Evolutionary conservation across 2,113 vertebrate species (phyloP), one percentile per base, ranked within the genome.

Genomic region (Lethenteron camtschaticum): DNA sequence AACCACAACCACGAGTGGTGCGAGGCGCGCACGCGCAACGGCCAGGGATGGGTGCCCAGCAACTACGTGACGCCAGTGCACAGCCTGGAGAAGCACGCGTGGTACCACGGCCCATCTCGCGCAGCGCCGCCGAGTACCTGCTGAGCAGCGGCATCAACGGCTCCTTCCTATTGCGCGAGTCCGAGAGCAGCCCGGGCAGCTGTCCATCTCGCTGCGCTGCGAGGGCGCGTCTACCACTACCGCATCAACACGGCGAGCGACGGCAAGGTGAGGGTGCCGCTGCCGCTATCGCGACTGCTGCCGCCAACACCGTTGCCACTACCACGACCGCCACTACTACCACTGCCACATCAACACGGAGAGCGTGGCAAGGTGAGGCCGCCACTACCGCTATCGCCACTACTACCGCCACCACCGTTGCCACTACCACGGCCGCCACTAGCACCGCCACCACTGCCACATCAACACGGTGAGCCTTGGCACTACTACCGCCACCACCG

Each of bases 1-100:
- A 99, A 96, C 80, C 94, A 99, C 84, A 96, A 95, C 72, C 89
- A 90, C 0, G 94, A 99, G 73, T 99, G 94, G 94, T 95, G 94
- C 10, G 94, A 99, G 75, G 94, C 96, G 73, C 85, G 92, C 70
- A 96, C 94, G 0, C 96, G 96, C 80, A 96, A 96, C 1, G 94
- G 94, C 73, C 94, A 99, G 75, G 94, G 94, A 60, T 99, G 94
- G 94, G 94, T 99, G 12, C 92, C 94, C 1, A 96, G 90, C 80
- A 99, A 99, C 82, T 99, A 99, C 79, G 96, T 99, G 81, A 99
- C 94, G 0, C 90, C 92, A 1, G 94, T 99, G 72, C 96, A 99
- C 82, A 99, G 94, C 72, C 81, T 99, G 78, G 94, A 99, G 75
- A 99, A 99, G 73, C 94, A 99, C 71, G 96, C 92, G 41, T 99